Evolutionary conservation across 1,140 invertebrate species (phyloP).

Genomic region (Andrena cerasifolii): DNA sequence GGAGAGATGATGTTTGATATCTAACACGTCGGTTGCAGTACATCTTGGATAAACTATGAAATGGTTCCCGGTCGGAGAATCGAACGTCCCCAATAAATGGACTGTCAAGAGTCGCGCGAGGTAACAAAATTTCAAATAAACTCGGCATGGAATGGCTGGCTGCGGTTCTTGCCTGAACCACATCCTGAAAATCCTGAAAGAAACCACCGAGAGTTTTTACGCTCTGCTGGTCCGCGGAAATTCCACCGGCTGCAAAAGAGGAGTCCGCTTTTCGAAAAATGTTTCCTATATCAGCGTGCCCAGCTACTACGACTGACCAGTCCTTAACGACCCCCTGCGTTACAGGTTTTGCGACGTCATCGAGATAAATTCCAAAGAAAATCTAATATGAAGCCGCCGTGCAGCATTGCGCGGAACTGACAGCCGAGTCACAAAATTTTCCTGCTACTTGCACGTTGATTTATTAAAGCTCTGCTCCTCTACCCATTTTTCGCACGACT

Average conservation of each 20-base stretch:
- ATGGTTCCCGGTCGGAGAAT: not conserved
- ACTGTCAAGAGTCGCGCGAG: not conserved
- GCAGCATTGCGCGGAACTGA: too few relatives aligned
- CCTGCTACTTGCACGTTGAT: too few relatives aligned
- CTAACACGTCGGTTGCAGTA: too few relatives aligned
- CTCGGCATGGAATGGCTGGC: not conserved
- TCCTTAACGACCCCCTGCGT: too few relatives aligned
- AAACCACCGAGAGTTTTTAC: not conserved
- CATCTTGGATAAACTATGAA: not conserved
- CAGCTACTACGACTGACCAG: too few relatives aligned
- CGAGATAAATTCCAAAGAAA: too few relatives aligned
- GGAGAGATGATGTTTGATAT: too few relatives aligned
- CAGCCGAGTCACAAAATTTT: too few relatives aligned
- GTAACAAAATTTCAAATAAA: conserved; percentile 11
- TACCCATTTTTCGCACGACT: too few relatives aligned
- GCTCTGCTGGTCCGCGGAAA: not conserved
- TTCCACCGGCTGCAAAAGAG: not conserved
- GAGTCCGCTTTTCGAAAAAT: not conserved
- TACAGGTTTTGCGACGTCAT: too few relatives aligned
- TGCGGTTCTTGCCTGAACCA: not conserved
- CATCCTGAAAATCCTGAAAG: not conserved
- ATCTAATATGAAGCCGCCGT: too few relatives aligned
- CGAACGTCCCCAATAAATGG: not conserved
- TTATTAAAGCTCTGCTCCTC: too few relatives aligned
- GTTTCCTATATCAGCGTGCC: not conserved